Percentiles rank a stretch among this genome's conserved stretches.
Evolutionary conservation across 2,888 invertebrate genomes (phyloP).

Genomic region (Synergus itoensis): DNA sequence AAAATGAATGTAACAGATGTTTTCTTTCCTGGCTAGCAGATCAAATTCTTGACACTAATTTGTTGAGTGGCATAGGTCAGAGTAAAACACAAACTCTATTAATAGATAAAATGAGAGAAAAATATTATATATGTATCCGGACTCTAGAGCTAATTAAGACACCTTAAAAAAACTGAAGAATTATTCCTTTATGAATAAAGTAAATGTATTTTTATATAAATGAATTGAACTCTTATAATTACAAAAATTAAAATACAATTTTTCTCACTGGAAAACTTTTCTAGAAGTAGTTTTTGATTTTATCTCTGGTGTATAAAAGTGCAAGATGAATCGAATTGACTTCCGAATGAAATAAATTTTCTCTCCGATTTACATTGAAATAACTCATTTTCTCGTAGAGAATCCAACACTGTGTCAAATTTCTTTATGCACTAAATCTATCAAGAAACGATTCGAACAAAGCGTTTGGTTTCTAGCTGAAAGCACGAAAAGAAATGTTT

Average conservation of each 20-base stretch:
- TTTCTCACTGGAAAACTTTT: neutral
- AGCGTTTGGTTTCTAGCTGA: slow-evolving; percentile 44
- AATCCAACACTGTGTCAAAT: slow-evolving; percentile 40
- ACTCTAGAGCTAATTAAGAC: neutral
- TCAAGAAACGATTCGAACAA: slow-evolving; percentile 42
- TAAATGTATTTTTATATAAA: no score
- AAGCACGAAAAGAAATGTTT: slow-evolving; percentile 51
- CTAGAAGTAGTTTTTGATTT: neutral
- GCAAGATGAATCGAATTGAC: neutral
- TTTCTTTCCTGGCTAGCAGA: slow-evolving; percentile 42
- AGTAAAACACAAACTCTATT: slow-evolving; percentile 54
- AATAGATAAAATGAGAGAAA: slow-evolving; percentile 47
- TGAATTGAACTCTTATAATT: neutral
- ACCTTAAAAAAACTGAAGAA: neutral
- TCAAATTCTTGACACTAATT: slow-evolving; percentile 56
- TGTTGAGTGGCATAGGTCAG: slow-evolving; percentile 57
- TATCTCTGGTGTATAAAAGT: neutral
- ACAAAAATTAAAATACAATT: neutral
- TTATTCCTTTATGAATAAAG: neutral
- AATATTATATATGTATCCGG: neutral
- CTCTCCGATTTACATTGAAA: slow-evolving; percentile 28
- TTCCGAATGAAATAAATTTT: slow-evolving; percentile 9
- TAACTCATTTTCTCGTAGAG: slow-evolving; percentile 16
- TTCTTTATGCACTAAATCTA: slow-evolving; percentile 38
- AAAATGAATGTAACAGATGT: neutral